Conservation (phyloP, 2,888 invertebrate genomes). For the Callosobruchus maculatus region DNA sequence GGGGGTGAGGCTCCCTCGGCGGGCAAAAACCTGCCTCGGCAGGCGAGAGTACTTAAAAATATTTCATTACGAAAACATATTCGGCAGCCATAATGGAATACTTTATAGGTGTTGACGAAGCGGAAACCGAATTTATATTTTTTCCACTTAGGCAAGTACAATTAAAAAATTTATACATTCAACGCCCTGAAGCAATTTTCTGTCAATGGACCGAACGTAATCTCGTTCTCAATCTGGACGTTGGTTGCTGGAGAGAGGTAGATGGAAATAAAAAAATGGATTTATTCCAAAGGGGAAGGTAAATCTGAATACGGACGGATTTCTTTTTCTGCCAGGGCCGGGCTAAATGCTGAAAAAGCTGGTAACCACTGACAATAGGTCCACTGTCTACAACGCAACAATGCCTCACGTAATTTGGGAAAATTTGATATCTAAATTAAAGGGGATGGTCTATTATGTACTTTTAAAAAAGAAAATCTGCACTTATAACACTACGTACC, state of each 20-base stretch:
- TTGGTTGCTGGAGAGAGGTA: conserved; percentile 7
- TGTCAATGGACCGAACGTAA: conserved; percentile 44
- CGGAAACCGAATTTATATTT: conserved; percentile 26
- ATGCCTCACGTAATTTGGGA: no score
- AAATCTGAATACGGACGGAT: no score
- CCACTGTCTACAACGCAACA: no score
- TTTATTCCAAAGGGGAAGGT: not conserved
- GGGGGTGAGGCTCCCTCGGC: not conserved
- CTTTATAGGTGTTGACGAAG: conserved; percentile 14
- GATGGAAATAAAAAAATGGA: not conserved
- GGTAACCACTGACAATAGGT: no score
- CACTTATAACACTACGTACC: no score
- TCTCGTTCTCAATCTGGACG: conserved; percentile 44
- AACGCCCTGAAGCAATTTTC: conserved; percentile 40
- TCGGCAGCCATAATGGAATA: conserved; percentile 7
- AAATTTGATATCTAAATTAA: no score
- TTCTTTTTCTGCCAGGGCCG: no score
- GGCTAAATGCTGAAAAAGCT: no score
- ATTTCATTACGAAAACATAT: conserved; percentile 11
- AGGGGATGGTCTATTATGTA: no score
- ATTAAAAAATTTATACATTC: conserved; percentile 38
- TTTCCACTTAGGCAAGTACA: conserved; percentile 37
- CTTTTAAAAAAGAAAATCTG: no score
- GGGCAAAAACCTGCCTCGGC: not conserved
- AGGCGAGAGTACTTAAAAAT: conserved; percentile 3